Percentiles rank a stretch among this genome's conserved stretches.
Conservation (phyloP, 2,797 vertebrate genomes). For the Argentina silus region DNA sequence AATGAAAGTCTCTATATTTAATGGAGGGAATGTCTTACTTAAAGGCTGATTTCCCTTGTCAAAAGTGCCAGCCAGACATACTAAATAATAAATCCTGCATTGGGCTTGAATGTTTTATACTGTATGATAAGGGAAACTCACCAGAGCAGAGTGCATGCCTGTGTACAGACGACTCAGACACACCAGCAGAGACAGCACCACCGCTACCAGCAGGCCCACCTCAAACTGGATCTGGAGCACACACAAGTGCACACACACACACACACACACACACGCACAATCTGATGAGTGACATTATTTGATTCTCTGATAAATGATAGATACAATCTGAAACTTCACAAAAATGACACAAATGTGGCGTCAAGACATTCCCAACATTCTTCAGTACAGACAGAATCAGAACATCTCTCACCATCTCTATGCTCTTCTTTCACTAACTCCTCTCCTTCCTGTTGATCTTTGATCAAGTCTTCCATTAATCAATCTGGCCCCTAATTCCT, state of each 20-base stretch:
- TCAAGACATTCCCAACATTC: constrained; percentile 23
- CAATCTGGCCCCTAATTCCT: constrained; percentile 13
- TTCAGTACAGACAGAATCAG: not conserved
- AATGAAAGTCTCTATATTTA: not conserved
- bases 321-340: not conserved
- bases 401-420: constrained; percentile 1
- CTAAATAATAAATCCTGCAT: constrained; percentile 56
- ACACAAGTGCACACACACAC: constrained; percentile 33
- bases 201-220: constrained; percentile 81
- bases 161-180: constrained; percentile 95
- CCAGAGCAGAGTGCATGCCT: constrained; percentile 97
- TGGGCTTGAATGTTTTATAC: constrained; percentile 56
- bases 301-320: not conserved
- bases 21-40: not conserved
- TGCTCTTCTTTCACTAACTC: constrained; percentile 2
- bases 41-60: not conserved
- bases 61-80: constrained; percentile 25
- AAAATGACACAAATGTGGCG: not conserved
- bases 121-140: constrained; percentile 70
- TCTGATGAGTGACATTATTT: not conserved
- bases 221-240: constrained; percentile 85
- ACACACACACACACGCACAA: not conserved
- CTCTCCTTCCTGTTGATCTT: constrained; percentile 10
- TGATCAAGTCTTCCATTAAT: constrained; percentile 30
- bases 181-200: constrained; percentile 86